Percentiles rank a stretch among this genome's conserved stretches.
Conservation (phyloP, 30 jellyfish, hydroid and myxozoan species). For the Nemopilema nomurai region DNA sequence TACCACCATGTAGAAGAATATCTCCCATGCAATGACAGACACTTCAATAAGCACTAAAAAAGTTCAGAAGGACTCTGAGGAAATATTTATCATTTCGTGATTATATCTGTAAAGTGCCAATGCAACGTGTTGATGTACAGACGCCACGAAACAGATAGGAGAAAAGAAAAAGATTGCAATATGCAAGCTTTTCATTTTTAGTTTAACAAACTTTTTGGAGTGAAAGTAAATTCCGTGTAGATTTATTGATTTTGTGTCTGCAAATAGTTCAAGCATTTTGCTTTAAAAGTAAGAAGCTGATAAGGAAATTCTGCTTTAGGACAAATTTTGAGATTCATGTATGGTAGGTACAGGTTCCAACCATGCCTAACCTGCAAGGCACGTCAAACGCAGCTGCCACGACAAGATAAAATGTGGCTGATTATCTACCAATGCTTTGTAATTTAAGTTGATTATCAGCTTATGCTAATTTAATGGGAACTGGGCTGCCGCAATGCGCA, state of each 20-base stretch:
- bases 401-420: not conserved
- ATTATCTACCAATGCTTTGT: not conserved
- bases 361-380: not conserved
- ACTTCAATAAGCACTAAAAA: too few species aligned
- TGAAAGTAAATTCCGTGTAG: too few species aligned
- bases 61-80: too few species aligned
- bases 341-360: not conserved
- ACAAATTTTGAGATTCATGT: not conserved
- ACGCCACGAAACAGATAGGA: too few species aligned
- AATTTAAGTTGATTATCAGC: not conserved
- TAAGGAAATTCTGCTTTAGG: not conserved
- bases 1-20: too few species aligned
- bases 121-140: too few species aligned
- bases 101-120: too few species aligned
- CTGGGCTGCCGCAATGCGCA: not conserved
- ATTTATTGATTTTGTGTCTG: not conserved
- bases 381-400: not conserved
- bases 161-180: too few species aligned
- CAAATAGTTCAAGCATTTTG: not conserved
- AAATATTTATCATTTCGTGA: too few species aligned
- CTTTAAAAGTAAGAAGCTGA: not conserved
- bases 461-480: not conserved
- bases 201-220: too few species aligned
- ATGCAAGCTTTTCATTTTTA: too few species aligned
- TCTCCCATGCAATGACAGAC: too few species aligned